A percentile compares a stretch with the other conserved stretches of the same genome.
phyloP scores from a whole-genome alignment of 2,113 vertebrate species.

The Eleginops maclovinus region DNA sequence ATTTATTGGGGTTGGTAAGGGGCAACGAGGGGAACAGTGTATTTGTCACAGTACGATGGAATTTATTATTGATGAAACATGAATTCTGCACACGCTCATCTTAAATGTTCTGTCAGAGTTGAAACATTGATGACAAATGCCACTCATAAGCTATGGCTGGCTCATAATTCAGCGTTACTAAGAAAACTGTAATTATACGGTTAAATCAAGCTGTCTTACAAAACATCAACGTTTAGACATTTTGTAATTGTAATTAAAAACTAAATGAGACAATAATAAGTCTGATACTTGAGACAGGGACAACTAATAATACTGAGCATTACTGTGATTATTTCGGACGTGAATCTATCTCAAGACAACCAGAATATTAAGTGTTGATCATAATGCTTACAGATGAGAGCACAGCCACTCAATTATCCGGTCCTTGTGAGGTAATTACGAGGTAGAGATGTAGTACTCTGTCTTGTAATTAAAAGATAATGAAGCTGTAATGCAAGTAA shows the following conservation, averaged over 20 bases:
- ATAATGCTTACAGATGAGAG: background rate
- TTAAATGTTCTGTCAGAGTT: background rate
- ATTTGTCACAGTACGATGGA: background rate
- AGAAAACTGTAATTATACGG: too few relatives aligned
- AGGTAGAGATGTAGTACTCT: background rate
- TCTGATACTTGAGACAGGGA: background rate
- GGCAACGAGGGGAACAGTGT: background rate
- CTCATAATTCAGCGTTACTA: background rate
- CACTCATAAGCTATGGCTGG: background rate
- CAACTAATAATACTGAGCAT: background rate
- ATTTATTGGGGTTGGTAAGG: conserved; percentile 12
- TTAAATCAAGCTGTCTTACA: background rate
- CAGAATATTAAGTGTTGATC: background rate
- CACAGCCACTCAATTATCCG: background rate
- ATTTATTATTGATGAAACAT: background rate
- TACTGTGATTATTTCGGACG: background rate
- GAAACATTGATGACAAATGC: background rate
- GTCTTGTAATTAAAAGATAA: background rate
- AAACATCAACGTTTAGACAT: background rate
- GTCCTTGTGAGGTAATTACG: background rate
- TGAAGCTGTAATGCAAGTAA: background rate
- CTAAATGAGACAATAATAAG: background rate
- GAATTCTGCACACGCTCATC: background rate
- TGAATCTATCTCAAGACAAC: background rate
- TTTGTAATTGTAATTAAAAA: background rate